Base-by-base conservation (phyloP, 1,140 invertebrate species). In the Drosophila kikkawai region DNA sequence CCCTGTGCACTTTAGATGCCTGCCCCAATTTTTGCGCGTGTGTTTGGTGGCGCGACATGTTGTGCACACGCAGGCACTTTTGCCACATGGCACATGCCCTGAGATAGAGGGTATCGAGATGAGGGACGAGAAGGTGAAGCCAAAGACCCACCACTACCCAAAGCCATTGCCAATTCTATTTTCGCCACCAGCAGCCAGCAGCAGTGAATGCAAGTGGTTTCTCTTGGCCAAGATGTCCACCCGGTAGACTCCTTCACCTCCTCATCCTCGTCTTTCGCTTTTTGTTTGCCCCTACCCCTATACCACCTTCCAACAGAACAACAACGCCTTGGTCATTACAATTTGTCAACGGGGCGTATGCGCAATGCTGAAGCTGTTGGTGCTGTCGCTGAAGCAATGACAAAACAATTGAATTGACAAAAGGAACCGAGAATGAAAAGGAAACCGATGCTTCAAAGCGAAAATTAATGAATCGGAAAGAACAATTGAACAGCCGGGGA, bases 101-200 rank as follows among this genome's bases (percentile, higher is more conserved):
- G 67, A 50, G 67, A 71, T 47, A 3, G 39, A 15, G 22, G 32
- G 19, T 36, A 67, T 50, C 29, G 45, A 36, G 34, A 15, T 19
- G 66, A 36, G 61, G 66, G 47, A 44, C 47, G 32, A 7, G n/a
- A n/a, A 51, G 50, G n/a, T 34, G 63, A 63, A 48, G 66, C 56
- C 47, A 71, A 56, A 39, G 36, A 56, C 53, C 37, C 53, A 56
- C 36, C 66, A 56, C 53, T 58, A 56, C 19, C 66, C 78, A 88
- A 88, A 88, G 84, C 84, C 84, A 88, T 90, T 88, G 84, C 84
- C 84, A 88, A 90, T 88, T 88, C 84, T 88, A 88, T 90, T 88
- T 88, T 53, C 45, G 26, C 59, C 65, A 36, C 71, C 59, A 77
- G 34, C 59, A 70, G 47, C 66, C 59, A 77, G 34, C 50, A 67